Percentiles rank a stretch among this genome's conserved stretches.
Evolutionary conservation across 2,113 vertebrate genomes (phyloP).

Genomic region (Eulemur macaco): DNA sequence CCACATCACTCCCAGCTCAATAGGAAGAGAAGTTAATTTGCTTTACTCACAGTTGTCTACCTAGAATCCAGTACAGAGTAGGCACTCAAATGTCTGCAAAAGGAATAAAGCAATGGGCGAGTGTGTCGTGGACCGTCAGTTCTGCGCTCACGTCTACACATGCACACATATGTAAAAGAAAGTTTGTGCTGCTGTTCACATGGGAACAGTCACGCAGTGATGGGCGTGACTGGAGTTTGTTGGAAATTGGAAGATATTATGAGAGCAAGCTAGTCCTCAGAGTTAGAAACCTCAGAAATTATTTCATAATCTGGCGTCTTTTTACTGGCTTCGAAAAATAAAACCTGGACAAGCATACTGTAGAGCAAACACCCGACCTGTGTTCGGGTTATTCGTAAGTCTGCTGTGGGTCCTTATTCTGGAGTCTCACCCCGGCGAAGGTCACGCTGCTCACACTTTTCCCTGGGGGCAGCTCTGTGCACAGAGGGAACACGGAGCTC

Average conservation of each 20-base stretch:
- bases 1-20: not conserved
- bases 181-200: not conserved
- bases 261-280: not conserved
- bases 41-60: not conserved
- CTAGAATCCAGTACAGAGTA: not conserved
- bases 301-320: not conserved
- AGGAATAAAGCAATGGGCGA: not conserved
- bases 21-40: not conserved
- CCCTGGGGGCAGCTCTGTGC: rapidly evolving
- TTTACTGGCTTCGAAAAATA: not conserved
- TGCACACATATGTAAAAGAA: no score
- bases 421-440: not conserved
- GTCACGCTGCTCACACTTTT: not conserved
- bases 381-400: not conserved
- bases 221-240: not conserved
- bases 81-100: not conserved
- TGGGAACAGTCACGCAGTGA: not conserved
- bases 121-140: not conserved
- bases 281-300: not conserved
- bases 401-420: not conserved
- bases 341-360: not conserved
- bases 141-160: rapidly evolving
- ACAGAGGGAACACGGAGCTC: not conserved
- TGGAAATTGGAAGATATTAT: not conserved
- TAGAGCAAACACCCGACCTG: not conserved